These are phyloP conservation scores for Drosophila paucipuncta DNA, from an alignment of 2,888 invertebrate genomes.

Conservation along the genomic window DNA sequence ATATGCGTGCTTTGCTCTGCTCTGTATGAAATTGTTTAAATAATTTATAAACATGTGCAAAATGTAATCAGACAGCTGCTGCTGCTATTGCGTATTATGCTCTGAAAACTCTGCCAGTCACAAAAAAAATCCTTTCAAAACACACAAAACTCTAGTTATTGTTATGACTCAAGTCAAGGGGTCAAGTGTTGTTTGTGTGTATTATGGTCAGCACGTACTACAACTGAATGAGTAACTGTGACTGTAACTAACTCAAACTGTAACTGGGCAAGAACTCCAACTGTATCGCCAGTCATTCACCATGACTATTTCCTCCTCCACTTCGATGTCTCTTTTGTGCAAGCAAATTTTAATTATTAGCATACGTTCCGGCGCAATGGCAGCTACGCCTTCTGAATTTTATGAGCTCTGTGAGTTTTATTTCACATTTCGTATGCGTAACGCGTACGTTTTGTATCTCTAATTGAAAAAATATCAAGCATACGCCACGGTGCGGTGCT, in stretches of 20 bases:
- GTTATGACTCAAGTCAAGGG: constrained; percentile 61
- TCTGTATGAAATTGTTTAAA: constrained; percentile 58
- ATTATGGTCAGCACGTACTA: constrained; percentile 51
- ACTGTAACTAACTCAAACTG: constrained; percentile 32
- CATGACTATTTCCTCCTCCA: constrained; percentile 48
- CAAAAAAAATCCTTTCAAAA: constrained; percentile 12
- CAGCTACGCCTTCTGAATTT: constrained; percentile 56
- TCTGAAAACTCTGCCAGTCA: constrained; percentile 1
- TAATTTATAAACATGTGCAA: constrained; percentile 61
- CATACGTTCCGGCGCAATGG: constrained; percentile 42
- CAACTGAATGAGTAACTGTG: constrained; percentile 21
- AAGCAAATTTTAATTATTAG: constrained; percentile 74
- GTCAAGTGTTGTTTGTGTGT: constrained; percentile 60
- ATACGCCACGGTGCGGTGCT: constrained; percentile 33
- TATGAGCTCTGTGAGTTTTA: constrained; percentile 66
- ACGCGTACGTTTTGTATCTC: constrained; percentile 64
- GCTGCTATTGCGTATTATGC: constrained; percentile 19
- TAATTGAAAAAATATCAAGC: constrained; percentile 75
- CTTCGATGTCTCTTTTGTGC: constrained; percentile 27
- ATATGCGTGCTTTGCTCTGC: constrained; percentile 38
- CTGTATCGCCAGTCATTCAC: constrained; percentile 51
- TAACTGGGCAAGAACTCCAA: constrained; percentile 17
- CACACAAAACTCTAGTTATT: constrained; percentile 53
- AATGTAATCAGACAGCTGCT: constrained; percentile 69
- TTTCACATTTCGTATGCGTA: constrained; percentile 73